Conservation (phyloP, 37 sponge, comb jelly and placozoan species). For the Haliclona indistincta region DNA sequence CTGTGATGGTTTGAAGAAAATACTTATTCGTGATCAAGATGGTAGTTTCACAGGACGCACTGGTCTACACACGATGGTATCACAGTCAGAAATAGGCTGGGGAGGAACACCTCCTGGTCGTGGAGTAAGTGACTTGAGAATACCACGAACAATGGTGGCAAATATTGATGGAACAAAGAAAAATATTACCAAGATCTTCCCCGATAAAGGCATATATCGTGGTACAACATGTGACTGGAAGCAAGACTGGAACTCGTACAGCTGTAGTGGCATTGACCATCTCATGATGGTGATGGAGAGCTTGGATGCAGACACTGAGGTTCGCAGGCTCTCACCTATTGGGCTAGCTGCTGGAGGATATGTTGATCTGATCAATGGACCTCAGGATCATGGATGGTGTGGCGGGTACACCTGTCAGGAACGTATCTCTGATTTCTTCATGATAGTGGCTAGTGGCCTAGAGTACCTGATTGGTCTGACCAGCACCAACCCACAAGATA, state of each 20-base stretch:
- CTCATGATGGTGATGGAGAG: constrained; percentile 94
- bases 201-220: constrained; percentile 78
- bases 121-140: constrained; percentile 89
- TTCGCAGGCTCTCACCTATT: constrained; percentile 88
- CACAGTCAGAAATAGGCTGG: constrained; percentile 92
- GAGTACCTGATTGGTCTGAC: constrained; percentile 78
- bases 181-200: constrained; percentile 32
- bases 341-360: constrained; percentile 77
- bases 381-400: constrained; percentile 96
- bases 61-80: constrained; percentile 42
- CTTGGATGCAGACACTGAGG: constrained; percentile 92
- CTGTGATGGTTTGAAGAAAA: constrained; percentile 91
- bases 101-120: constrained; percentile 67
- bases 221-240: constrained; percentile 56
- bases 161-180: constrained; percentile 51
- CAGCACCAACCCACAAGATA: constrained; percentile 86
- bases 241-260: constrained; percentile 72
- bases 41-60: constrained; percentile 48
- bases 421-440: constrained; percentile 91
- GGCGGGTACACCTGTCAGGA: constrained; percentile 98
- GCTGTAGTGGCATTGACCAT: constrained; percentile 72
- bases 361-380: constrained; percentile 92
- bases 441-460: constrained; percentile 67
- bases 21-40: constrained; percentile 77
- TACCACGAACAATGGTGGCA: constrained; percentile 81